phyloP scores from a whole-genome alignment of 2,113 vertebrate genomes.

The Sialia sialis region DNA sequence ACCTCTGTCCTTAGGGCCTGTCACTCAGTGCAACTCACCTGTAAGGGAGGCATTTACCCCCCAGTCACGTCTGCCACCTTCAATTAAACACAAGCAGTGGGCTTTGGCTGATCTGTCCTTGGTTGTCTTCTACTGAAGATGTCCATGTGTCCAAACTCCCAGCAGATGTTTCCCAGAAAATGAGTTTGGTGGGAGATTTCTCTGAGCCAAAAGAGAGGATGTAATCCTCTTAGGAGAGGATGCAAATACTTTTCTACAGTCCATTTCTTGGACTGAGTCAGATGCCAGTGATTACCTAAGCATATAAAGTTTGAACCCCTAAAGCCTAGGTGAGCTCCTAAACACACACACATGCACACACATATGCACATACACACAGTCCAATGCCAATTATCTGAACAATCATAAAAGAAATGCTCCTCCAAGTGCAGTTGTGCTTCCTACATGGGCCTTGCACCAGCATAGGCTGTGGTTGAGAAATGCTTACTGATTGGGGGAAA shows the following conservation, averaged over 20 bases:
- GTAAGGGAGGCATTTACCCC: neutral
- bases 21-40: neutral
- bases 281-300: neutral
- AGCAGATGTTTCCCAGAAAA: neutral
- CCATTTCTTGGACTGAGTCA: neutral
- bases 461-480: neutral
- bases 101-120: neutral
- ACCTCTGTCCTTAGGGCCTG: neutral
- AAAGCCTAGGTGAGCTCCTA: neutral
- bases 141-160: neutral
- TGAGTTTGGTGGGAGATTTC: neutral
- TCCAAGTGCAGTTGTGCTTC: neutral
- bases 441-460: neutral
- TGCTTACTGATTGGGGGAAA: neutral
- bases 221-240: neutral
- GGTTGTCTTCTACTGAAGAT: neutral
- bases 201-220: neutral
- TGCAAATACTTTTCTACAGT: neutral
- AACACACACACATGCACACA: neutral
- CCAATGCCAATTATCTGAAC: neutral
- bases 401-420: neutral
- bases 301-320: neutral
- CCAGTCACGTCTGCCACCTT: neutral
- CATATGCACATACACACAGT: fast-evolving
- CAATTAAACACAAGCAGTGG: neutral